phyloP scores from a whole-genome alignment of 92 coral and sea anemone species.

The Nematostella vectensis region DNA sequence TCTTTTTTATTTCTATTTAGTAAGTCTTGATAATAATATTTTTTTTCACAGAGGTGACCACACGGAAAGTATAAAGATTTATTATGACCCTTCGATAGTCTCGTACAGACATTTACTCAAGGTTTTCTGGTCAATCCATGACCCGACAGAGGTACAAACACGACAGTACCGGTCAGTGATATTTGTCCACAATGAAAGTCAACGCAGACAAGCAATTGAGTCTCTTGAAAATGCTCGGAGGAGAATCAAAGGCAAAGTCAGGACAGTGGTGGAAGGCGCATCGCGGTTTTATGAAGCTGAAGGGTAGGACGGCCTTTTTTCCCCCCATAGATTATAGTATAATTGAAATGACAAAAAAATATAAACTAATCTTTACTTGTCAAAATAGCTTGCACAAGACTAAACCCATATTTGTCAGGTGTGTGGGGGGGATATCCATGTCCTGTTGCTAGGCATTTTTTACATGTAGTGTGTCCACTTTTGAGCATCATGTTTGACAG shows the following conservation, averaged over 20 bases:
- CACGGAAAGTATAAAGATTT: conserved; percentile 56
- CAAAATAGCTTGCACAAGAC: too few relatives aligned
- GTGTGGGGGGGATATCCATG: too few relatives aligned
- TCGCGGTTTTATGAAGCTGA: conserved; percentile 65
- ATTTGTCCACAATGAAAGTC: conserved; percentile 55
- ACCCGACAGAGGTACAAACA: conserved; percentile 29
- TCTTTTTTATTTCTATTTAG: too few relatives aligned
- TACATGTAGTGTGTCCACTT: too few relatives aligned
- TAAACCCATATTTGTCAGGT: too few relatives aligned
- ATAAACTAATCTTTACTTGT: too few relatives aligned
- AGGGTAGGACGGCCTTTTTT: conserved; percentile 41
- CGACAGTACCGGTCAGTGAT: conserved; percentile 63
- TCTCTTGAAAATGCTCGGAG: conserved; percentile 12
- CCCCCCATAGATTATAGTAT: too few relatives aligned
- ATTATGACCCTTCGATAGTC: conserved; percentile 45
- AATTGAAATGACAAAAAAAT: too few relatives aligned
- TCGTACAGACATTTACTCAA: conserved; percentile 32
- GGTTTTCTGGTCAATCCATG: conserved; percentile 65
- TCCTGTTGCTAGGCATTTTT: too few relatives aligned
- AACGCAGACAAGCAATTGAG: conserved; percentile 34
- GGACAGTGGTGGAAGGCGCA: conserved; percentile 50
- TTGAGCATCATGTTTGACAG: too few relatives aligned
- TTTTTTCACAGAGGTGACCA: conserved; percentile 51
- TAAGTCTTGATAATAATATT: too few relatives aligned
- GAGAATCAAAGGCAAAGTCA: conserved; percentile 1